Evolutionary conservation across 2,797 vertebrate genomes (phyloP), one percentile per base, ranked within the genome.

Genomic region (Allobates femoralis): DNA sequence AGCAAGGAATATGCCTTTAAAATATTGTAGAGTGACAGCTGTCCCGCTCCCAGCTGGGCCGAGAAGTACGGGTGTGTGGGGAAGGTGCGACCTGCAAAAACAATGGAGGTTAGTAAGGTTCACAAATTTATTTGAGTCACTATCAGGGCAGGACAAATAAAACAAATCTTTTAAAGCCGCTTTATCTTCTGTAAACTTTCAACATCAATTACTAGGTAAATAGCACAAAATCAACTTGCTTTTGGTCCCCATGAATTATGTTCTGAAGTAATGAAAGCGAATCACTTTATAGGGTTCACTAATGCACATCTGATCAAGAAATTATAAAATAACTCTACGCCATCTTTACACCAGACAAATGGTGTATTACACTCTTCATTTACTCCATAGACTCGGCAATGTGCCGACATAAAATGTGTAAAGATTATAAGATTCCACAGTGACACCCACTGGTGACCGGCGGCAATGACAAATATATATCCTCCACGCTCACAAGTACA

Each of bases 31-130:
- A 99, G 96, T 0, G 97, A 99, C 64, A 99, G 94, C 92, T 99
- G 98, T 41, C 98, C 98, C 1, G 98, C 95, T 79, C 98, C 98
- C 67, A 99, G 92, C 93, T 99, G 98, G n/a, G 96, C 95, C 53
- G 98, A 96, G 93, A 99, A 99, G 91, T 99, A 99, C 0, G 98
- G 98, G 90, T 99, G 98, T 18, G 97, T 99, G 71, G 98, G 98
- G 92, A 99, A 99, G 3, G 98, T 99, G 82, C 98, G 97, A 41
- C 98, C 98, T 99, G 93, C 8, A 55, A 88, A 94, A 81, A 92
- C 0, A 93, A 88, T 0, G 50, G 0, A 82, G 16, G 14, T 87
- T 37, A 87, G 86, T 0, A 0, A 55, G 41, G 41, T 6, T 89
- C 69, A 69, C 88, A 88, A 0, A 51, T 75, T 81, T 69, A 85